Base-by-base conservation (phyloP, 2,888 invertebrate genomes). In the Dynastes tityus region DNA sequence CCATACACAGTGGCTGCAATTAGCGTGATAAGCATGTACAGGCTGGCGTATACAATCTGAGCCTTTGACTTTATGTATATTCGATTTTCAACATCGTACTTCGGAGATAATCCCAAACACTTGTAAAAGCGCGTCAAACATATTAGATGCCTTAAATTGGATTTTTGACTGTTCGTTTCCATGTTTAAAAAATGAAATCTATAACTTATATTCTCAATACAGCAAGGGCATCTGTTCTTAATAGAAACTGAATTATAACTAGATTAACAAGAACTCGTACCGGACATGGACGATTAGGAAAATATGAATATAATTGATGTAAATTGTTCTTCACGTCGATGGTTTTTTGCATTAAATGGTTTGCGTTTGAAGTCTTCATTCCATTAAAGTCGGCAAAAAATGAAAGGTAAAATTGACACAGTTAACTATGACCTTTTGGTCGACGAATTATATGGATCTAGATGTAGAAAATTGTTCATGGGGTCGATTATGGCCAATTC, bases 91-190 rank as follows among this genome's bases (percentile, higher is more conserved):
- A 3, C 16, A 8, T 58, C 58, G 58, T 58, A 58, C 3, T 22
- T 13, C 22, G 58, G 58, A 58, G 58, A n/a, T 22, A 58, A 58
- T 58, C 58, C 58, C 8, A 58, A 22, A 58, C 8, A 58, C 16
- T 27, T 58, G 16, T 8, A 22, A 16, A 58, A 58, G 2, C 22
- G 22, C 58, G 58, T 58, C 58, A 58, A 58, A 58, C 4, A 22
- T 58, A 58, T 16, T 2, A 58, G 16, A 16, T 58, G 51, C 13
- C 3, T 51, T 51, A 51, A 51, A 51, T 51, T 51, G 2, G 51
- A 51, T 13, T 13, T 51, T 51, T 51, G 51, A 1, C n/a, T 11
- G n/a, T 51, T 51, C 8, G 8, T 51, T n/a, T 13, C 8, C 13
- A 51, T 51, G 51, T 2, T 51, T 11, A 13, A 13, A 13, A 1